Evolutionary conservation across 2,797 vertebrate species (phyloP).

Genomic region (Salarias fasciatus): DNA sequence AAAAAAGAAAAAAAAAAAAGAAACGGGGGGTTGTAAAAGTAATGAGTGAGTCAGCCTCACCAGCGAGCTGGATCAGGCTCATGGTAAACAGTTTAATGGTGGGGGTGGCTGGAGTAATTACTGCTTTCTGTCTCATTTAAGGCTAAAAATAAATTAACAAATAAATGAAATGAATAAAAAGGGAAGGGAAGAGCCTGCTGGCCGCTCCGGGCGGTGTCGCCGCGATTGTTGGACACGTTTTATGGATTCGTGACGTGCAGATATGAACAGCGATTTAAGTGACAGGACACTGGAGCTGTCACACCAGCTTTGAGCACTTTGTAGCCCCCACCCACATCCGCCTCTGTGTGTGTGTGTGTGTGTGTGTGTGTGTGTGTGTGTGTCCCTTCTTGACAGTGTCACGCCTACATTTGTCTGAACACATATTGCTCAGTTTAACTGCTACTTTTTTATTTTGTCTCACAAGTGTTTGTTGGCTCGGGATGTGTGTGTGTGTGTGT

Average conservation of each 20-base stretch:
- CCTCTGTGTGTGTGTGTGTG: too few relatives aligned
- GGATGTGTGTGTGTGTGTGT: conserved; percentile 7
- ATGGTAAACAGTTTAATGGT: conserved; percentile 80
- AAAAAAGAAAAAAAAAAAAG: too few relatives aligned
- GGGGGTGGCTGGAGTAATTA: conserved; percentile 62
- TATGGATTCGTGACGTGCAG: conserved; percentile 55
- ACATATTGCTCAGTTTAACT: conserved; percentile 70
- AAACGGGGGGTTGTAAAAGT: too few relatives aligned
- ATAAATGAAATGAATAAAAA: too few relatives aligned
- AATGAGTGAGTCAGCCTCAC: conserved; percentile 69
- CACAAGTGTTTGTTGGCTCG: conserved; percentile 5
- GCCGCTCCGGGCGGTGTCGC: conserved; percentile 62
- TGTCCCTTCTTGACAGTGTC: conserved; percentile 52
- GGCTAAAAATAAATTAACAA: too few relatives aligned
- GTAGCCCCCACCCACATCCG: neutral
- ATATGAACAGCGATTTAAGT: conserved; percentile 71
- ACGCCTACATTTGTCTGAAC: conserved; percentile 70
- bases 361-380: neutral
- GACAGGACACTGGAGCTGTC: conserved; percentile 74
- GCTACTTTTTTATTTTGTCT: conserved; percentile 48
- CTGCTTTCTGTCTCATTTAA: conserved; percentile 78
- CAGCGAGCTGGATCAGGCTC: conserved; percentile 73
- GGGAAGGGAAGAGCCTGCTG: conserved; percentile 62
- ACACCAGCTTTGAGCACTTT: conserved; percentile 61
- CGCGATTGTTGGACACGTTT: conserved; percentile 56